phyloP scores from a whole-genome alignment of 2,888 invertebrate genomes.

The Koerneria pararmatus region DNA sequence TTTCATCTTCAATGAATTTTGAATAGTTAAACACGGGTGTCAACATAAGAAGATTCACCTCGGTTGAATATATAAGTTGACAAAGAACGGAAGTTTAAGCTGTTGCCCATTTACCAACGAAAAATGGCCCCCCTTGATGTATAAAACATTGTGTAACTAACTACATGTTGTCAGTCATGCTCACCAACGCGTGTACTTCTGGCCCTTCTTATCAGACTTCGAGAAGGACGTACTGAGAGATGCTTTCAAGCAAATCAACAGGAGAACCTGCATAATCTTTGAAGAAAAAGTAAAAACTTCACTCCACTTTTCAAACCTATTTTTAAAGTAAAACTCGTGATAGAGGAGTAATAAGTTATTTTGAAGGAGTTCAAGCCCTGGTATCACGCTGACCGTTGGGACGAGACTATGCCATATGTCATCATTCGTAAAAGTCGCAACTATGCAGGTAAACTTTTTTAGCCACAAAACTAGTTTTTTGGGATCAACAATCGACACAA shows the following conservation, averaged over 20 bases:
- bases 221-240: slow-evolving; percentile 42
- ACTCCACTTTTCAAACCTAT: too few relatives aligned
- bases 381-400: slow-evolving; percentile 57
- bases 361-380: slow-evolving; percentile 52
- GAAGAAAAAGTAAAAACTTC: slow-evolving; percentile 35
- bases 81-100: too few relatives aligned
- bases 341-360: neutral
- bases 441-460: slow-evolving; percentile 43
- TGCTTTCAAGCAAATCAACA: slow-evolving; percentile 48
- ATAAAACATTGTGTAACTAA: too few relatives aligned
- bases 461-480: too few relatives aligned
- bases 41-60: too few relatives aligned
- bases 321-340: too few relatives aligned
- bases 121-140: too few relatives aligned
- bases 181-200: slow-evolving; percentile 53
- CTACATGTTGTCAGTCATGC: slow-evolving; percentile 32
- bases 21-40: too few relatives aligned
- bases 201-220: slow-evolving; percentile 49
- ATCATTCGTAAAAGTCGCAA: slow-evolving; percentile 52
- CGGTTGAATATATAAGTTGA: too few relatives aligned
- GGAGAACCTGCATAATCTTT: slow-evolving; percentile 52
- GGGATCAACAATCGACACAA: too few relatives aligned
- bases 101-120: too few relatives aligned
- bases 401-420: slow-evolving; percentile 50
- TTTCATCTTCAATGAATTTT: too few relatives aligned